Base-by-base conservation (phyloP, 2,113 vertebrate species). In the Hydropotes inermis region DNA sequence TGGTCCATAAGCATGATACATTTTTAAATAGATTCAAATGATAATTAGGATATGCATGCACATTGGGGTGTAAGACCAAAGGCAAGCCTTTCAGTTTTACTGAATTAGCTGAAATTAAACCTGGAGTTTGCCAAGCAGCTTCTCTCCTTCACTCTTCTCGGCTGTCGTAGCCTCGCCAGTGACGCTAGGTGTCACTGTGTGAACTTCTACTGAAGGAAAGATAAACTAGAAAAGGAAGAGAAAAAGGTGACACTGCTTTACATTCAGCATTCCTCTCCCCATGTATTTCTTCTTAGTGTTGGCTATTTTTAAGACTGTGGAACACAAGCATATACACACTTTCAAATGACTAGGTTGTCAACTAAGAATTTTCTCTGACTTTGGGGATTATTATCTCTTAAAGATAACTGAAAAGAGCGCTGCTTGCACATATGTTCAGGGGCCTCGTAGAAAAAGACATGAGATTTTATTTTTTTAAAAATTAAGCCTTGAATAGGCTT, bases 21-120 rank as follows among this genome's bases (percentile, higher is more conserved):
- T 82, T 97, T 98, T 96, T 89, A 98, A 98, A 98, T 94, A 98
- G 91, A 98, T 98, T 98, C 54, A 79, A 98, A 97, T 98, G 96
- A 98, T 89, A 98, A 98, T 98, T 97, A 98, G 97, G 98, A 94
- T 97, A 94, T 86, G 61, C 57, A 93, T 94, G 93, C 64, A 98
- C 86, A 96, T 43, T 97, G 92, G 55, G 23, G n/a, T 21, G 58
- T 97, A 93, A 98, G 97, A 97, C 19, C 33, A 78, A 95, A 92
- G 84, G 67, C 13, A 17, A 98, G 67, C 55, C 47, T 98, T 98
- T 98, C 57, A 58, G 52, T 43, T 61, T 96, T 89, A 57, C 89
- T 96, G 86, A 97, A 94, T 98, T 97, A 76, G 79, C 96, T 97
- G n/a, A 83, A 55, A 83, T 96, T 55, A 95, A 57, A 88, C 1